Evolutionary conservation across 2,888 invertebrate genomes (phyloP), one percentile per base, ranked within the genome.

Genomic region (Norana najaformis): DNA sequence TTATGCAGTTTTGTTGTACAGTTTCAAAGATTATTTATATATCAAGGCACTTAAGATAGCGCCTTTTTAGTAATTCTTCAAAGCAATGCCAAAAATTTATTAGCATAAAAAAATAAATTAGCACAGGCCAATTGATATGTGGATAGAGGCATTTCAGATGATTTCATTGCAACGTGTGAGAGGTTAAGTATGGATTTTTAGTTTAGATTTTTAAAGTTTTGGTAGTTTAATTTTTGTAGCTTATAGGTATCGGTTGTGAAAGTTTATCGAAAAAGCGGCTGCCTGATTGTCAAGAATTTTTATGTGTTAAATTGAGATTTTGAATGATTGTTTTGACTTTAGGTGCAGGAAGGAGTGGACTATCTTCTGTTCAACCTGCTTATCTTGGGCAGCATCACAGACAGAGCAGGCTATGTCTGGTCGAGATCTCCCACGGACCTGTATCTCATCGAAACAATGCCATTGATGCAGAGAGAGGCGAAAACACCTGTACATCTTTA

Each of bases 371-470:
- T 93, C 91, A 94, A 93, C 88, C 92, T 94, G 82, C 91, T 93
- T 90, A 91, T 94, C 20, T 92, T 93, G 38, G 93, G 93, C 14
- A 92, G 93, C 91, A 89, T 94, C 88, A 92, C 90, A 0, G 92
- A 94, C 92, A 91, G 92, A 41, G 91, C 92, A 38, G 94, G 94
- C 23, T 92, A 92, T 90, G 93, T 93, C 37, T 94, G 94, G 94
- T 92, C 92, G 37, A 92, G 92, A 23, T 92, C 92, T 23, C 91
- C 92, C 11, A 89, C 88, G 47, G 94, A 94, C 90, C 91, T 93
- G 20, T 94, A 94, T 90, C 90, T 94, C 37, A 92, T 94, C 30
- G 94, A 94, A 90, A 93, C 93, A 37, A 92, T 93, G 92, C 94
- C 94, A 30, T 89, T 93, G 23, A 53, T 91, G 38, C 89, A 88